Percentiles rank a stretch among this genome's conserved stretches.
phyloP scores from a whole-genome alignment of 2,888 invertebrate genomes.

The Drymonia ruficornis region DNA sequence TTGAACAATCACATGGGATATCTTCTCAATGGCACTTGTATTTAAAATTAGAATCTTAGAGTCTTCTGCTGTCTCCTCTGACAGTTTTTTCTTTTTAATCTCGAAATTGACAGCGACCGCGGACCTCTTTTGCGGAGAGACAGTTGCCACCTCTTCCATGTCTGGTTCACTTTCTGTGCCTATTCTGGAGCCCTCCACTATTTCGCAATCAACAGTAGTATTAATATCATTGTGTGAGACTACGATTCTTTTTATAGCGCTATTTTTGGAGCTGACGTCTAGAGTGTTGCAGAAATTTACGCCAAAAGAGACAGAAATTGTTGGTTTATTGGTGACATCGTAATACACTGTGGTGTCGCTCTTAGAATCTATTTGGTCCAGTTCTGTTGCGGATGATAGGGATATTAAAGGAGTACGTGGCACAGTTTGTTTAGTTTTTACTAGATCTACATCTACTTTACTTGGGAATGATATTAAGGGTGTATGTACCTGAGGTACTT shows the following conservation, averaged over 20 bases:
- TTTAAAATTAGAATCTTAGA: constrained; percentile 80
- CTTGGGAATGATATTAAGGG: constrained; percentile 32
- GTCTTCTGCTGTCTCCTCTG: constrained; percentile 56
- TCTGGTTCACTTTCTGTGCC: constrained; percentile 50
- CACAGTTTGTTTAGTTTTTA: not conserved
- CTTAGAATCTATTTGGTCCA: constrained; percentile 25
- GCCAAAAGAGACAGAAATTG: constrained; percentile 57
- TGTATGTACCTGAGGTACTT: constrained; percentile 8
- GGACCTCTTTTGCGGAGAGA: constrained; percentile 50
- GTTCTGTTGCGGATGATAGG: constrained; percentile 47
- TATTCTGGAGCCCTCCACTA: constrained; percentile 51
- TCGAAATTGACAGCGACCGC: constrained; percentile 68
- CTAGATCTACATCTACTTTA: constrained; percentile 2
- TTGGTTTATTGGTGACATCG: constrained; percentile 40
- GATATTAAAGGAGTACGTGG: constrained; percentile 30
- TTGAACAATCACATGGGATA: constrained; percentile 76
- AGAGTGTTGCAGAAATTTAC: constrained; percentile 55
- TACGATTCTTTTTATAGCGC: constrained; percentile 55
- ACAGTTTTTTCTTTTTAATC: constrained; percentile 71
- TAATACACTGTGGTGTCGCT: constrained; percentile 47
- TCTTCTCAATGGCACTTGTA: constrained; percentile 73
- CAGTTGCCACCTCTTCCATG: constrained; percentile 41
- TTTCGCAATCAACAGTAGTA: constrained; percentile 59
- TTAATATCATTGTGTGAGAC: constrained; percentile 47
- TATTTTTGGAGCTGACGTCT: constrained; percentile 58